These are phyloP conservation scores for Prosopocoilus inquinatus DNA, from an alignment of 2,888 invertebrate genomes.

Conservation along the genomic window DNA sequence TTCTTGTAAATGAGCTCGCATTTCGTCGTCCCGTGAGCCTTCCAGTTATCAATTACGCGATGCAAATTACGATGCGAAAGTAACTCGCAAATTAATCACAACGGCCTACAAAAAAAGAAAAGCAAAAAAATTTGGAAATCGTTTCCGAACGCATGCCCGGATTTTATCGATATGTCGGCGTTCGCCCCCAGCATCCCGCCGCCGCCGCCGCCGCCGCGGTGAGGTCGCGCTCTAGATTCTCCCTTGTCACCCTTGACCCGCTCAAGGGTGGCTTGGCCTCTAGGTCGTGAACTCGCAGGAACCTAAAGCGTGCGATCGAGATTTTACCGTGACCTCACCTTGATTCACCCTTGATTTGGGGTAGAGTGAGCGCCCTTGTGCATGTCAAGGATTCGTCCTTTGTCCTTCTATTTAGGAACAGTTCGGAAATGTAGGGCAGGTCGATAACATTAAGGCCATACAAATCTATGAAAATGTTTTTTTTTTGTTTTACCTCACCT, in stretches of 20 bases:
- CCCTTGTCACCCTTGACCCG: conserved; percentile 19
- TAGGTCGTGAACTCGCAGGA: conserved; percentile 21
- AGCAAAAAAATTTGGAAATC: too few relatives aligned
- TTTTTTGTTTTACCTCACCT: too few relatives aligned
- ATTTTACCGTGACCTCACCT: conserved; percentile 24
- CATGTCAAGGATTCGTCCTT: conserved; percentile 20
- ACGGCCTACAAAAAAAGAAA: neutral
- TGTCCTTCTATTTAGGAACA: neutral
- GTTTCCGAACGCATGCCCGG: too few relatives aligned
- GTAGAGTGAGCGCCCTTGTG: conserved; percentile 4
- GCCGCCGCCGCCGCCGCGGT: too few relatives aligned
- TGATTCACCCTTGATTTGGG: conserved; percentile 16
- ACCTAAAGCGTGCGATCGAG: conserved; percentile 8
- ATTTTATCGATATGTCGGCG: too few relatives aligned
- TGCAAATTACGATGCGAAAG: too few relatives aligned
- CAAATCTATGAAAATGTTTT: too few relatives aligned
- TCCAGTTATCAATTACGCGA: too few relatives aligned
- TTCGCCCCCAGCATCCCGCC: neutral
- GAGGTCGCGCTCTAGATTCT: conserved; percentile 21
- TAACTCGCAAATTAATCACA: too few relatives aligned
- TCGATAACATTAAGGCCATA: too few relatives aligned
- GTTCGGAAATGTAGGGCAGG: neutral
- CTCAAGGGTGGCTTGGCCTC: conserved; percentile 20
- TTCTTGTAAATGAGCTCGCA: too few relatives aligned
- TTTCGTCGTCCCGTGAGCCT: too few relatives aligned